Evolutionary conservation across 2,797 vertebrate species (phyloP).

Genomic region (Brachyrhaphis roseni): DNA sequence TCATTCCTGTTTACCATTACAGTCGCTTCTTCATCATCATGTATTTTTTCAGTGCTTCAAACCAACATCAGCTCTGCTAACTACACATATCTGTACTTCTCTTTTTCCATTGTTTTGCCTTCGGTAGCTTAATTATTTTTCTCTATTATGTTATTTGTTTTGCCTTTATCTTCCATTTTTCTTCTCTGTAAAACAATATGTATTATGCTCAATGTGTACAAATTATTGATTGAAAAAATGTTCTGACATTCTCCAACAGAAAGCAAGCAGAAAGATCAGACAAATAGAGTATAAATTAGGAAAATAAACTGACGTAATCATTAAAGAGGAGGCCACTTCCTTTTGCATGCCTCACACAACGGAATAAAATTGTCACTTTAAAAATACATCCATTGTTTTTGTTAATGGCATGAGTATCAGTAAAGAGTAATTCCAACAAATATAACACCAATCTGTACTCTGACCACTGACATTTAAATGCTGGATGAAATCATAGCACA

Average conservation of each 20-base stretch:
- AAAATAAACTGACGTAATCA: neutral
- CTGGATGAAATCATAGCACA: conserved; percentile 49
- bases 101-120: neutral
- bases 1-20: too few species aligned
- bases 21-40: neutral
- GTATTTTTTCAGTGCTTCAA: neutral
- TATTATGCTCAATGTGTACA: neutral
- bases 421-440: conserved; percentile 27
- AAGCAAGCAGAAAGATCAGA: neutral
- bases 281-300: neutral
- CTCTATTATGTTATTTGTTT: neutral
- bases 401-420: conserved; percentile 41
- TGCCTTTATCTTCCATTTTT: neutral
- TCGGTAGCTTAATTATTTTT: neutral
- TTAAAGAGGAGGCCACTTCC: neutral
- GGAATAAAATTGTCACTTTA: conserved; percentile 23
- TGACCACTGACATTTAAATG: conserved; percentile 67
- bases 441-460: conserved; percentile 33
- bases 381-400: conserved; percentile 22
- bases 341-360: conserved; percentile 19
- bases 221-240: neutral
- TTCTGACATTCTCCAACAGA: neutral
- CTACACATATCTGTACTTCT: neutral
- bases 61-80: neutral
- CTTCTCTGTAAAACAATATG: neutral